Evolutionary conservation across 2,888 invertebrate genomes (phyloP).

Genomic region (Drosophila koepferae): DNA sequence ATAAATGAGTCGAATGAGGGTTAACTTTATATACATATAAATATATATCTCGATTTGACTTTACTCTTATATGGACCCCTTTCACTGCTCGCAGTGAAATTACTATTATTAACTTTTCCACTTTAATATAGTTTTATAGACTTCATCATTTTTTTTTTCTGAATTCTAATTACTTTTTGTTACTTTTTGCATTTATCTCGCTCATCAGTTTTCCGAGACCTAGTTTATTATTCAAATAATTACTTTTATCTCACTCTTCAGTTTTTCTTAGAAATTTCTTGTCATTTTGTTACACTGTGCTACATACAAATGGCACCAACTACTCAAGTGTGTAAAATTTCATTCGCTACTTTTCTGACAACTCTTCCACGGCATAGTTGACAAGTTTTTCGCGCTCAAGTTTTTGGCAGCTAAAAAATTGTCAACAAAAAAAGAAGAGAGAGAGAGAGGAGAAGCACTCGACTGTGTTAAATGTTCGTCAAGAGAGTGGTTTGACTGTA

Average conservation of each 20-base stretch:
- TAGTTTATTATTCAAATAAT: slow-evolving; percentile 6
- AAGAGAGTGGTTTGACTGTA: slow-evolving; percentile 1
- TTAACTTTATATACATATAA: neutral
- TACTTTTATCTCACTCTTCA: slow-evolving; percentile 6
- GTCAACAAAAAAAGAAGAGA: slow-evolving; percentile 35
- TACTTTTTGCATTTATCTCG: neutral
- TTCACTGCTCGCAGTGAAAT: neutral
- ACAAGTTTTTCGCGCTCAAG: slow-evolving; percentile 31
- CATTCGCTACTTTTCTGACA: slow-evolving; percentile 11
- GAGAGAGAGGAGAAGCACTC: slow-evolving; percentile 13
- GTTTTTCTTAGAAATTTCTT: slow-evolving; percentile 16
- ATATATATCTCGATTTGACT: neutral
- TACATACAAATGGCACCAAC: slow-evolving; percentile 37
- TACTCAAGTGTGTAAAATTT: slow-evolving; percentile 26
- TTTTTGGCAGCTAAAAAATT: slow-evolving; percentile 33
- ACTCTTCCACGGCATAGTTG: slow-evolving; percentile 19
- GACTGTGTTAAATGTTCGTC: slow-evolving; percentile 47
- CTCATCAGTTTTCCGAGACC: slow-evolving; percentile 3
- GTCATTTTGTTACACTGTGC: slow-evolving; percentile 34
- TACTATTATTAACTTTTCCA: neutral
- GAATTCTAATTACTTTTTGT: slow-evolving; percentile 7
- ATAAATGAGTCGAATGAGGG: no score
- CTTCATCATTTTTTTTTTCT: neutral
- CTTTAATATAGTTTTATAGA: neutral
- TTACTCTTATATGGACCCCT: neutral